Evolutionary conservation across 2,797 vertebrate species (phyloP), one percentile per base, ranked within the genome.

Genomic region (Sebastes cheni): DNA sequence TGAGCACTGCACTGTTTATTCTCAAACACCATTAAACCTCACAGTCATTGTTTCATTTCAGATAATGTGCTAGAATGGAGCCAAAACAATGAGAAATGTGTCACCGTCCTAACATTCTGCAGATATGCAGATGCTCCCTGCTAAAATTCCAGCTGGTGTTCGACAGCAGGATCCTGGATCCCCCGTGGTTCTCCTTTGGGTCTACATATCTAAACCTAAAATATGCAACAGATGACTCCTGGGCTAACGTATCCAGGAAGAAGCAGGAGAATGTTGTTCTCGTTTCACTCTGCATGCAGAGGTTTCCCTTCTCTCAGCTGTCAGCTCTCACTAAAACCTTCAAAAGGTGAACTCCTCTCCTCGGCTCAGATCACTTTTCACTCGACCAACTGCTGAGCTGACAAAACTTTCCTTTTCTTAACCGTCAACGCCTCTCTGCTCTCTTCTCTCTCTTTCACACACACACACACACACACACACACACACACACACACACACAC

Each of bases 371-470:
- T 89, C 79, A 22, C 73, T 88, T 81, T 67, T 77, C 85, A 22
- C 64, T 66, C 52, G n/a, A 87, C 83, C 86, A 64, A 87, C 86
- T 82, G 85, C 89, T 88, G 88, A 87, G 88, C 80, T 70, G 75
- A 92, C 85, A 85, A 85, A 91, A 86, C 67, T 81, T 84, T 80
- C 39, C 22, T 32, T 72, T 81, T 73, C 70, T 84, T 39, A 77
- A 70, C 78, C 25, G 39, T 20, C 50, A 11, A 65, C 60, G 25
- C 29, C 14, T 76, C 55, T 32, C 79, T 34, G 25, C 75, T 64
- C n/a, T 77, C 46, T 55, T 73, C 58, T 42, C 20, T 29, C 60
- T 30, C 7, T 70, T 36, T 14, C 75, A 20, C 8, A 60, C 46
- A 29, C 25, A 67, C 55, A 67, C n/a, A 72, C 32, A 55, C 42